These are phyloP conservation scores for Dasysyrphus tricinctus DNA, from an alignment of 2,888 invertebrate genomes.

Conservation along the genomic window DNA sequence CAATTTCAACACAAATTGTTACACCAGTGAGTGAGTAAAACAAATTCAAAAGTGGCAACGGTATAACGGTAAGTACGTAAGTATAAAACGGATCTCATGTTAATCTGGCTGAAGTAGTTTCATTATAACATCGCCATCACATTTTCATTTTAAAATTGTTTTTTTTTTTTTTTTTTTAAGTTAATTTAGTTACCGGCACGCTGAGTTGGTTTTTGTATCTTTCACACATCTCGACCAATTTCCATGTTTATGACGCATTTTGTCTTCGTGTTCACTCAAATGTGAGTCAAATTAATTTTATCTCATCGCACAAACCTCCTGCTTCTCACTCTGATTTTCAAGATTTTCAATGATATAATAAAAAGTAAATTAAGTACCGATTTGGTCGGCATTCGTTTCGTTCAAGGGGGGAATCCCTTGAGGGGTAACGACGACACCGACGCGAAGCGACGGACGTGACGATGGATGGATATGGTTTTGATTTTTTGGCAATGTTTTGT, in stretches of 20 bases:
- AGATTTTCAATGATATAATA: constrained; percentile 37
- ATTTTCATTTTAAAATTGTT: background rate
- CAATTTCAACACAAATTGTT: constrained; percentile 36
- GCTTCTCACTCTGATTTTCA: background rate
- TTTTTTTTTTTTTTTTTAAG: background rate
- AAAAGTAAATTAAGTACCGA: constrained; percentile 37
- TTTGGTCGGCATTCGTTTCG: constrained; percentile 27
- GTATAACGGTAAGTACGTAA: constrained; percentile 13
- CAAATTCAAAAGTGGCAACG: constrained; percentile 11
- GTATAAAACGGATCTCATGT: constrained; percentile 24
- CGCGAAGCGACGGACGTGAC: background rate
- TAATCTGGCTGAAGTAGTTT: constrained; percentile 15
- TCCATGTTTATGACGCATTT: constrained; percentile 64
- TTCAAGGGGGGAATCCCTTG: constrained; percentile 38
- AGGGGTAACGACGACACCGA: background rate
- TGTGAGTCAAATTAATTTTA: constrained; percentile 62
- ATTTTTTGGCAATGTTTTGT: constrained; percentile 38
- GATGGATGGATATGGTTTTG: background rate
- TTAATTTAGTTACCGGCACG: constrained; percentile 30
- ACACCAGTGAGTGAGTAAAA: constrained; percentile 21
- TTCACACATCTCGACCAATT: constrained; percentile 25
- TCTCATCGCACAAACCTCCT: background rate
- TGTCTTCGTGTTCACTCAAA: constrained; percentile 55
- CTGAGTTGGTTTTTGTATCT: constrained; percentile 8
- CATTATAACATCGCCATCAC: constrained; percentile 33